A percentile compares a stretch with the other conserved stretches of the same genome.
phyloP scores from a whole-genome alignment of 2,113 vertebrate genomes.

The Mustelus asterias region DNA sequence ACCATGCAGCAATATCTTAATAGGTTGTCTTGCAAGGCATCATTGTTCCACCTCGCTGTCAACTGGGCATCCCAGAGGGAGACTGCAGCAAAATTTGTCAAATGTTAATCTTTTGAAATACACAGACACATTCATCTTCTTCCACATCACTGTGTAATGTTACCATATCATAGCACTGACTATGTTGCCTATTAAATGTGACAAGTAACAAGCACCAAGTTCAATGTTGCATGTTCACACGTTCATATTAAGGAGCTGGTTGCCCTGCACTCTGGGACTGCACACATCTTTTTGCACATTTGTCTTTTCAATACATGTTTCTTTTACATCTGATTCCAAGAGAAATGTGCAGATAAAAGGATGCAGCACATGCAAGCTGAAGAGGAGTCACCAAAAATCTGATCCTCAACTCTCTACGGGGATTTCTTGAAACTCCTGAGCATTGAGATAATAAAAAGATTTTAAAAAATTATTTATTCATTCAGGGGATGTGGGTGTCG shows the following conservation, averaged over 20 bases:
- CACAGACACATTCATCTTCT: background rate
- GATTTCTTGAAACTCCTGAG: background rate
- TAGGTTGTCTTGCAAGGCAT: background rate
- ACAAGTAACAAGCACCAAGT: slow-evolving; percentile 5
- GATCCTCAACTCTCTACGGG: background rate
- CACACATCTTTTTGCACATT: background rate
- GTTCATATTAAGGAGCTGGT: background rate
- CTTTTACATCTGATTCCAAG: background rate
- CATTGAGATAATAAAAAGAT: background rate
- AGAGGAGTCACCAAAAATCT: background rate
- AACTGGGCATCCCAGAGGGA: background rate
- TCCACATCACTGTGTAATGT: background rate
- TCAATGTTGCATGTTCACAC: slow-evolving; percentile 5
- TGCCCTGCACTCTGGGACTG: background rate
- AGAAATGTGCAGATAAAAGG: background rate
- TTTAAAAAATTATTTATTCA: no score
- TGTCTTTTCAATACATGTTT: background rate
- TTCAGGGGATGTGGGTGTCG: no score
- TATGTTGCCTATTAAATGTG: background rate
- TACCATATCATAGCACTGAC: background rate
- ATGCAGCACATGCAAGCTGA: background rate
- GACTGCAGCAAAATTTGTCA: background rate
- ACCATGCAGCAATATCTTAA: background rate
- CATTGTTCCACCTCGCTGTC: background rate
- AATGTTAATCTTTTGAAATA: background rate